These are phyloP conservation scores for Salvelinus namaycush DNA, from an alignment of 2,113 vertebrate genomes.

Conservation along the genomic window DNA sequence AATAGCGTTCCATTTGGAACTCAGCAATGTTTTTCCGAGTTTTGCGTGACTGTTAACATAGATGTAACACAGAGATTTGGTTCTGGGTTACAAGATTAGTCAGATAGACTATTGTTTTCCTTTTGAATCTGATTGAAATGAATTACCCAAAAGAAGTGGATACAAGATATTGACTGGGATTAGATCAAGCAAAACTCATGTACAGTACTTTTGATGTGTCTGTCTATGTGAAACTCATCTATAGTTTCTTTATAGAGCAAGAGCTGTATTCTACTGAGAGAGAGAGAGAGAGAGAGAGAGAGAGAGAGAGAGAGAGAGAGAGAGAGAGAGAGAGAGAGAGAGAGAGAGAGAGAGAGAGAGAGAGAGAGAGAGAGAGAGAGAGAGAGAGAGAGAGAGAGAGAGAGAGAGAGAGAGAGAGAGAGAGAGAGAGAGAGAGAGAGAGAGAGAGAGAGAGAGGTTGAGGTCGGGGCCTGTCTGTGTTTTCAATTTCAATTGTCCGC, in stretches of 20 bases:
- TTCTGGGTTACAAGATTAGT: conserved; percentile 59
- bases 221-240: conserved; percentile 49
- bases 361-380: not conserved
- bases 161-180: conserved; percentile 14
- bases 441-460: conserved; percentile 19
- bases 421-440: conserved; percentile 35
- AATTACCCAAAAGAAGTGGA: conserved; percentile 49
- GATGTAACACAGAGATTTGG: too few relatives aligned
- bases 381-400: too few relatives aligned
- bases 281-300: conserved; percentile 42
- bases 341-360: conserved; percentile 25
- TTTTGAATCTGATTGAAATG: conserved; percentile 59
- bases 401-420: conserved; percentile 9
- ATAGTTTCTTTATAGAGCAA: conserved; percentile 41
- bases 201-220: conserved; percentile 21
- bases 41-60: too few relatives aligned
- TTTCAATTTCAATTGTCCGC: conserved; percentile 66
- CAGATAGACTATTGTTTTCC: conserved; percentile 52
- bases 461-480: conserved; percentile 29
- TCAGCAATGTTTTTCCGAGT: not conserved
- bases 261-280: conserved; percentile 48
- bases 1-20: too few relatives aligned
- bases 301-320: conserved; percentile 22
- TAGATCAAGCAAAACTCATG: conserved; percentile 25
- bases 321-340: conserved; percentile 17